Evolutionary conservation across 2,797 vertebrate species (phyloP).

Genomic region (Sphaeramia orbicularis): DNA sequence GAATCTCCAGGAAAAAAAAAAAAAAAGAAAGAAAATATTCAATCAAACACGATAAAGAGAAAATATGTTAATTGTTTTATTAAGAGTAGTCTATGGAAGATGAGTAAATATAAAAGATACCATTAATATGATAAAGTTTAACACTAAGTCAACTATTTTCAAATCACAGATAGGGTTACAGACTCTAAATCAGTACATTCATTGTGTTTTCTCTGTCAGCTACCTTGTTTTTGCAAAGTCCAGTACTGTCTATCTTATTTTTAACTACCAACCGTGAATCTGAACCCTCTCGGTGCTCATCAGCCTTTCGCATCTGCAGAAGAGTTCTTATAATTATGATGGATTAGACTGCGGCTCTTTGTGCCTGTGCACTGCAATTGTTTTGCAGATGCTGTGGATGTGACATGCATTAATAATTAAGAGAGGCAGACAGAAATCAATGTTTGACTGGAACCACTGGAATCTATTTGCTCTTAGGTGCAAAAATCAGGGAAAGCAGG

Average conservation of each 20-base stretch:
- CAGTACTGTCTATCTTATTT: conserved; percentile 5
- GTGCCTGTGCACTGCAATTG: conserved; percentile 86
- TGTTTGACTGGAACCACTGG: conserved; percentile 52
- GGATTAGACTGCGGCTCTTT: conserved; percentile 90
- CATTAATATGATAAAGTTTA: too few relatives aligned
- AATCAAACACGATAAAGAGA: not conserved
- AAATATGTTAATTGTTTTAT: not conserved
- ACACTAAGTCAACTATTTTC: too few relatives aligned
- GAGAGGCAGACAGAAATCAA: conserved; percentile 76
- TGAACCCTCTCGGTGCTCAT: conserved; percentile 31
- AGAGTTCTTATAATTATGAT: conserved; percentile 91
- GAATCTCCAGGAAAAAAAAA: not conserved
- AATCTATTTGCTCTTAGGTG: conserved; percentile 55
- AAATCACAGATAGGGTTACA: too few relatives aligned
- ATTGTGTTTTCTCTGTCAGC: not conserved
- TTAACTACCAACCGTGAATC: conserved; percentile 30
- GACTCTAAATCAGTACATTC: not conserved
- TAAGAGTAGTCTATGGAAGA: not conserved
- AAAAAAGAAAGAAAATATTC: not conserved
- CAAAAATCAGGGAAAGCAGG: conserved; percentile 4
- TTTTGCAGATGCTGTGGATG: conserved; percentile 90
- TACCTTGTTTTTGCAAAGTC: not conserved
- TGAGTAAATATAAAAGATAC: not conserved
- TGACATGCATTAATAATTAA: conserved; percentile 89
- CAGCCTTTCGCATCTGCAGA: conserved; percentile 83